Percentiles rank a stretch among this genome's conserved stretches.
phyloP scores from a whole-genome alignment of 2,113 vertebrate species.

The Micronycteris hirsuta region DNA sequence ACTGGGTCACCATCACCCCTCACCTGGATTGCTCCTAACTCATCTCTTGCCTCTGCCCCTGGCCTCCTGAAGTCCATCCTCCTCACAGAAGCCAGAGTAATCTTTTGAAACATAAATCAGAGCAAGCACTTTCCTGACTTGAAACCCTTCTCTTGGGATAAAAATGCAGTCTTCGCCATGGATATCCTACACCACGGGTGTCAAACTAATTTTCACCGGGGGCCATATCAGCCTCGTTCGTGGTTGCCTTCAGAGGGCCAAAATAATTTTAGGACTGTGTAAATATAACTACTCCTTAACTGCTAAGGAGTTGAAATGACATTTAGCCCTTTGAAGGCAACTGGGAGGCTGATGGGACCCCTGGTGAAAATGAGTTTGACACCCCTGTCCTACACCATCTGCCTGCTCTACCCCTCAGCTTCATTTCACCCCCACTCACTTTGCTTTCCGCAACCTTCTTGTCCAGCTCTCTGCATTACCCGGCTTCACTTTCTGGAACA shows the following conservation, averaged over 20 bases:
- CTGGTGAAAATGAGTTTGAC: too few species aligned
- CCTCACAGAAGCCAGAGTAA: background rate
- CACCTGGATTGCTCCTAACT: background rate
- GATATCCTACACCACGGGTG: too few species aligned
- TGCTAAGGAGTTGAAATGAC: too few species aligned
- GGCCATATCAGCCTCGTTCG: too few species aligned
- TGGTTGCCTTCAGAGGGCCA: too few species aligned
- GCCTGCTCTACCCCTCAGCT: background rate
- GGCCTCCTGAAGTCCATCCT: background rate
- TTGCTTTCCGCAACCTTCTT: background rate
- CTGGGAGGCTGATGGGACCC: too few species aligned
- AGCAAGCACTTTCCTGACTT: background rate
- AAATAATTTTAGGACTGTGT: too few species aligned
- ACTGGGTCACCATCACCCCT: background rate
- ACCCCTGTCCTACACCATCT: background rate
- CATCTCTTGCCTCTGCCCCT: background rate
- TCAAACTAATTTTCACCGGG: too few species aligned
- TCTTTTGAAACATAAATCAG: background rate
- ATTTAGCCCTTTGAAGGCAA: too few species aligned
- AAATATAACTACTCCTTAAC: too few species aligned
- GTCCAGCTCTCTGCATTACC: background rate
- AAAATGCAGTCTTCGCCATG: background rate
- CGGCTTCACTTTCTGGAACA: background rate
- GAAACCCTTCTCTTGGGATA: background rate
- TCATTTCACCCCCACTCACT: background rate